A percentile compares a stretch with the other conserved stretches of the same genome.
Evolutionary conservation across 2,797 vertebrate species (phyloP).

Genomic region (Carduelis carduelis): DNA sequence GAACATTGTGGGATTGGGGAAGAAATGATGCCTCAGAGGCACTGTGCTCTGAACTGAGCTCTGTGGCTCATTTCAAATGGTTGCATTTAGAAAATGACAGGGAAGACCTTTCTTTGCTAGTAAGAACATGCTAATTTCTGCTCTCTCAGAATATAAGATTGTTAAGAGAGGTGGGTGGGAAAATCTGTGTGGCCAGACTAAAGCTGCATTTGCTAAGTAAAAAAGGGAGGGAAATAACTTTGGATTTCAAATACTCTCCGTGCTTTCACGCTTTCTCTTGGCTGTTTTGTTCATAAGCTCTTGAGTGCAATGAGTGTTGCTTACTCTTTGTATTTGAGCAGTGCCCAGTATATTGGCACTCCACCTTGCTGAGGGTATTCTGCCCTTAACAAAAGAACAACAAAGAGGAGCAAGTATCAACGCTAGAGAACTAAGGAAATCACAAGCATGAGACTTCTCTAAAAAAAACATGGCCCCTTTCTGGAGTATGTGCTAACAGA

Average conservation of each 20-base stretch:
- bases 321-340: not conserved
- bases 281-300: not conserved
- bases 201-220: slow-evolving; percentile 7
- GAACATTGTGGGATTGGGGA: not conserved
- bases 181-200: slow-evolving; percentile 29
- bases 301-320: not conserved
- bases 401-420: not conserved
- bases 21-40: not conserved
- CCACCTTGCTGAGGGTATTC: not conserved
- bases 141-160: not conserved
- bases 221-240: slow-evolving; percentile 32
- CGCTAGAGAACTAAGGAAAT: not conserved
- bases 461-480: not conserved
- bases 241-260: not conserved
- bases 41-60: not conserved
- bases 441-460: not conserved
- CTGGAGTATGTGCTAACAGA: not conserved
- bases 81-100: not conserved
- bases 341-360: not conserved
- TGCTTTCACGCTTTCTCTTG: not conserved
- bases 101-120: not conserved
- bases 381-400: not conserved
- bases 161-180: slow-evolving; percentile 36
- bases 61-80: not conserved
- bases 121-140: slow-evolving; percentile 16